Evolutionary conservation across 2,888 invertebrate genomes (phyloP), one percentile per base, ranked within the genome.

Genomic region (Congeria kusceri): DNA sequence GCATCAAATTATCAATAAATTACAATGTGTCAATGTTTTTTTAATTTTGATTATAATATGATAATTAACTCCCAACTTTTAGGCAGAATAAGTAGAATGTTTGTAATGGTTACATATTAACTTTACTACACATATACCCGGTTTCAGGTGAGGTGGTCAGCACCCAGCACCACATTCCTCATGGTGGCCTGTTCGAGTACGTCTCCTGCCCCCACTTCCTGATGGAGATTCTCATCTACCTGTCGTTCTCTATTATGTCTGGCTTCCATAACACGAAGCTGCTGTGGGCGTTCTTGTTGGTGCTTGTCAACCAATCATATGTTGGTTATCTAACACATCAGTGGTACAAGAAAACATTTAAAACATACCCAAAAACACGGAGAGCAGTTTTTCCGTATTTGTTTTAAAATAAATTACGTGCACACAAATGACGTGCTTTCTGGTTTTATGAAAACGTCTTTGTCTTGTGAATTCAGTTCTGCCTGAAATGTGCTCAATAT

Each of bases 321-420:
- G 95, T 95, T 58, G 96, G 96, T 18, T 93, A 96, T 76, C 94
- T 96, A 94, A 96, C 88, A 57, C 97, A 98, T 92, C 95, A 95
- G 92, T 97, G 98, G 98, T 97, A 97, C 93, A 94, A 87, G 44
- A 79, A 91, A 20, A 96, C 95, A 46, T 98, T 97, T 90, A 95
- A 95, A 80, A 95, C 96, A 81, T 98, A 97, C 93, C 98, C 98
- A 0, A 95, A 94, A 81, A 92, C 95, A 13, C 95, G 98, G 85
- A 95, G 95, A 91, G 96, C 96, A 20, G 93, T 98, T 23, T 94
- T 98, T 88, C 98, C 98, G 32, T 93, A 84, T 77, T 3, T 94
- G n/a, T 86, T 93, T 59, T 93, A 77, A n/a, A 39, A 39, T 39
- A 3, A 39, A 39, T 7, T 5, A 39, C 9, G 15, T 39, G 15